phyloP scores from a whole-genome alignment of 1,140 invertebrate genomes.

The Leguminivora glycinivorella region DNA sequence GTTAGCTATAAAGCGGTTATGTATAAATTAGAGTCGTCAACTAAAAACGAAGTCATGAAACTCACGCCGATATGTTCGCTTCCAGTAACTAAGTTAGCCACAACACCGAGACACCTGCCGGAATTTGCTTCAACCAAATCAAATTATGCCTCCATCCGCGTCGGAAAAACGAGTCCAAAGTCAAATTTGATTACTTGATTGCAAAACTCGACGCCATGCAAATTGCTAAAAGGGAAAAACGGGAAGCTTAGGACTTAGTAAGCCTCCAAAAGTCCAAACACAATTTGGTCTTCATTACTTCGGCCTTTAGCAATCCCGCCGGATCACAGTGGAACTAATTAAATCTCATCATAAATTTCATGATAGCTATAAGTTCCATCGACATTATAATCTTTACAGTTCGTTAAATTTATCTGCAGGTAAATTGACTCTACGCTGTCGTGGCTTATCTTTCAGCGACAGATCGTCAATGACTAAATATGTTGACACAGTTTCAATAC shows the following conservation, averaged over 20 bases:
- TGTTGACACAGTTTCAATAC: slow-evolving; percentile 27
- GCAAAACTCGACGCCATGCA: slow-evolving; percentile 38
- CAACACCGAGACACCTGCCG: slow-evolving; percentile 11
- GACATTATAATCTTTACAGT: not conserved
- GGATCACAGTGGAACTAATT: not conserved
- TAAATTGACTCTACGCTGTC: slow-evolving; percentile 15
- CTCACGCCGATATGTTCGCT: not conserved
- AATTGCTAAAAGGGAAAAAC: slow-evolving; percentile 33
- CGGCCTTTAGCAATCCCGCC: slow-evolving; percentile 2
- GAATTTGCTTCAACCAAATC: slow-evolving; percentile 24
- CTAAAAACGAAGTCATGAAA: not conserved
- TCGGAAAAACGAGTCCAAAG: slow-evolving; percentile 31
- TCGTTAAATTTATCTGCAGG: slow-evolving; percentile 1
- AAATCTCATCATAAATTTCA: not conserved
- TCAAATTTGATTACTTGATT: slow-evolving; percentile 49
- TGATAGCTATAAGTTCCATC: not conserved
- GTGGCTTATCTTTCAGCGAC: slow-evolving; percentile 2
- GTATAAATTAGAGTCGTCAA: not conserved
- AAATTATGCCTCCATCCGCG: slow-evolving; percentile 34
- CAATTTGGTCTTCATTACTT: slow-evolving; percentile 19
- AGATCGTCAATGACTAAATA: slow-evolving; percentile 24
- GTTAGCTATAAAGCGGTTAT: not conserved
- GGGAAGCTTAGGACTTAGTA: slow-evolving; percentile 12
- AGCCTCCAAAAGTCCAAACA: not conserved
- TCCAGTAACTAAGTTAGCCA: slow-evolving; percentile 11